Evolutionary conservation across 2,888 invertebrate species (phyloP), one percentile per base, ranked within the genome.

Genomic region (Synanthedon myopaeformis): DNA sequence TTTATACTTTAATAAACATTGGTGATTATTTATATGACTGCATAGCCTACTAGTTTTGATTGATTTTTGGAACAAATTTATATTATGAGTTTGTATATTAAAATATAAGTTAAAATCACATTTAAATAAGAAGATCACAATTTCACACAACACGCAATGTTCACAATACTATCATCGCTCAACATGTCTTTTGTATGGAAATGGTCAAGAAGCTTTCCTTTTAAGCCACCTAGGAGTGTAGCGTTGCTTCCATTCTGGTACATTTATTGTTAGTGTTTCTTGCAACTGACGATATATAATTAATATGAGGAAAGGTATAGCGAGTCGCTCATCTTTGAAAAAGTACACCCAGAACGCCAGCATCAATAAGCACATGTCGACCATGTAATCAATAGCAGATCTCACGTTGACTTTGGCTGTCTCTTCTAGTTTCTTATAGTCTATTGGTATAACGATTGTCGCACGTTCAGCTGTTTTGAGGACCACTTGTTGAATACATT

Each of bases 271-370:
- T 23, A 94, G 73, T 54, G 91, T 92, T 69, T 92, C 91, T 68
- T 92, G 91, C 58, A 94, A 73, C 70, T 94, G 93, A 55, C 95
- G 89, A 74, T 94, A 95, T 51, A 94, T 91, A 75, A 95, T 90
- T 3, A 95, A 83, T 48, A 91, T 87, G 57, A 95, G 88, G 62
- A 95, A 91, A 41, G 95, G 95, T 62, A 95, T 89, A n/a, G 94
- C 94, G 51, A 94, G 87, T 59, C 92, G 88, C 70, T 94, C 94
- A 69, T 93, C 93, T 67, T 93, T 92, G 69, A 94, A 95, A 54
- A 94, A 79, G 77, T 94, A 95, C 42, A 95, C 89, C 91, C 94
- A 95, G 73, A 93, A 91, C 23, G 95, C 95, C 12, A 94, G 90
- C 42, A 92, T 61, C 56, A 95, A 89, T 65, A 95, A 89, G 49